Evolutionary conservation across 2,113 vertebrate species (phyloP), one percentile per base, ranked within the genome.

Genomic region (Holacanthus passer): DNA sequence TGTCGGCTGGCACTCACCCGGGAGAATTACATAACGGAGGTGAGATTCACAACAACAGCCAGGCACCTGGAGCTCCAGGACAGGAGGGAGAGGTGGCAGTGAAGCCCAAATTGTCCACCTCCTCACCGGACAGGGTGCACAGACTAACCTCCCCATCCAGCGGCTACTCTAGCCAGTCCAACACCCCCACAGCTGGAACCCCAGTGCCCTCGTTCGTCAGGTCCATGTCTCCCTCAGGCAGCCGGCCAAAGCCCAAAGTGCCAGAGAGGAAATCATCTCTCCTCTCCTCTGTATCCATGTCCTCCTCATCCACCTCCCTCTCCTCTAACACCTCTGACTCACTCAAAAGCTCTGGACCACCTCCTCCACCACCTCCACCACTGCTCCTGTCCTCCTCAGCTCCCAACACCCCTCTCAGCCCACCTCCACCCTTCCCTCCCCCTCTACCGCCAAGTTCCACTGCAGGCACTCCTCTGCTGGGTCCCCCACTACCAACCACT

Each of bases 121-220:
- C 94, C 2, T 99, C 98, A 0, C 98, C 98, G 0, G 98, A 99
- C 88, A 96, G 99, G 90, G 92, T 96, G 11, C 97, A 97, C 82
- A 94, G 97, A 77, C 95, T 99, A 76, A 99, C 98, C 10, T 99
- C 98, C 0, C 98, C 98, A 0, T 99, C 98, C 0, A 99, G 98
- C 37, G 98, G 98, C 35, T 99, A 99, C 92, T 98, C 98, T 78
- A 99, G 98, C 93, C 98, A 99, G 89, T 99, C 98, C 24, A 98
- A 99, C 83, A 99, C 98, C 1, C 98, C 98, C 67, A 99, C 98
- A 2, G 96, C 97, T 0, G 96, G 99, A 83, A 99, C 97, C 45
- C 98, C 98, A 0, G 97, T 98, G 89, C 97, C 98, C 69, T 96
- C 96, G 0, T 90, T 96, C 24, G 56, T 97, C 79, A 96, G 96